Conservation (phyloP, 2,797 vertebrate genomes). For the Gastrophryne carolinensis region DNA sequence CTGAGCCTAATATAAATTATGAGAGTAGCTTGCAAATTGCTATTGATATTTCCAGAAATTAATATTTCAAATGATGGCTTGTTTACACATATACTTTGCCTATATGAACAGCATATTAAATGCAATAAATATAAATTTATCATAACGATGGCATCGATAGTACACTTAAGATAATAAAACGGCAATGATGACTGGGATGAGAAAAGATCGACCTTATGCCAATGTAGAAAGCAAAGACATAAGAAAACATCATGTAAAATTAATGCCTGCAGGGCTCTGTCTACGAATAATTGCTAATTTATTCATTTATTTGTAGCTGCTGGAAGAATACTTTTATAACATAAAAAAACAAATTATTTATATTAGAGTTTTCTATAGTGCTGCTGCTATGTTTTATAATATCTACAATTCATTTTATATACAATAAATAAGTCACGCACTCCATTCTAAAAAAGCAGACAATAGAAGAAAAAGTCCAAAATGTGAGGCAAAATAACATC, state of each 20-base stretch:
- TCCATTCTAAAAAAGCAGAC: no score
- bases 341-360: neutral
- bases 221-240: conserved; percentile 1
- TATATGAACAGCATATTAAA: neutral
- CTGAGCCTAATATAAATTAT: conserved; percentile 10
- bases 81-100: conserved; percentile 22
- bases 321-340: neutral
- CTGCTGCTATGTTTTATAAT: neutral
- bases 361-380: neutral
- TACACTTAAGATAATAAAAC: conserved; percentile 25
- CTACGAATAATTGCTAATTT: neutral
- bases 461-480: neutral
- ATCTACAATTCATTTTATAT: neutral
- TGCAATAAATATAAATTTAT: conserved; percentile 32
- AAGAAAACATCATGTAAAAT: neutral
- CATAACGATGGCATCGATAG: conserved; percentile 24
- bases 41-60: conserved; percentile 32
- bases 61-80: conserved; percentile 35
- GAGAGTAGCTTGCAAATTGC: conserved; percentile 7
- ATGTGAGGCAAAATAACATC: no score
- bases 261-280: neutral
- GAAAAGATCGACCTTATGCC: neutral
- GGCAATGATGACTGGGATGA: conserved; percentile 10
- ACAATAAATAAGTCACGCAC: no score
- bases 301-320: neutral